A percentile compares a stretch with the other conserved stretches of the same genome.
Conservation (phyloP, 2,113 vertebrate species). For the Raphicerus campestris region DNA sequence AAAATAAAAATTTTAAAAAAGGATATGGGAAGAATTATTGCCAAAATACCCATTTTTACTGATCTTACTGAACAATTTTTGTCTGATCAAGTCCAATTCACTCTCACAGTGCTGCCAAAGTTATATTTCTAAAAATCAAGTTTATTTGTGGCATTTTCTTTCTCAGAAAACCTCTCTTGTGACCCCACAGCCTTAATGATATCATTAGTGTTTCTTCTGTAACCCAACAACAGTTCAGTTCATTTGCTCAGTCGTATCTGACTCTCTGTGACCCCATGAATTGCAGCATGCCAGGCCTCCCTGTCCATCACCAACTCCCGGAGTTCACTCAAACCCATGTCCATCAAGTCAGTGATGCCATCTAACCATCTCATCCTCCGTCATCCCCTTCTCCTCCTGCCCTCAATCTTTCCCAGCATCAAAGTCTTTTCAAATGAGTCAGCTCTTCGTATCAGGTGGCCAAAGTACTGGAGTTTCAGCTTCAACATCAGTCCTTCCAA, state of each 20-base stretch:
- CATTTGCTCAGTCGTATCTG: fast-evolving
- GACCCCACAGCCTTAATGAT: not conserved
- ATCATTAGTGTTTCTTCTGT: not conserved
- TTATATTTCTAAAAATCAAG: not conserved
- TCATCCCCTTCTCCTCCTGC: fast-evolving
- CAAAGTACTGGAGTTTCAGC: no score
- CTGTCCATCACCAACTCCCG: no score
- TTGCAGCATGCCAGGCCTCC: fast-evolving
- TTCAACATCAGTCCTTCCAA: no score
- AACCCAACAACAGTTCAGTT: not conserved
- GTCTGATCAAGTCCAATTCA: not conserved
- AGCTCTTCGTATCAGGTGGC: fast-evolving
- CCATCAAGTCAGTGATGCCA: fast-evolving
- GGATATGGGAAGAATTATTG: not conserved
- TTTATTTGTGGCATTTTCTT: not conserved
- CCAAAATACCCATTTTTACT: not conserved
- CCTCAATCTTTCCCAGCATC: no score
- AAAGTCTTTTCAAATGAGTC: no score
- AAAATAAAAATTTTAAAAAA: not conserved
- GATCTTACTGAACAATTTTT: not conserved
- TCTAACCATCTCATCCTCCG: no score
- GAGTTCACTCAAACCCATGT: no score
- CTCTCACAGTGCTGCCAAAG: not conserved
- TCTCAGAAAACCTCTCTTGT: not conserved
- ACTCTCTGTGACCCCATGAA: no score